These are phyloP conservation scores for Phalacrocorax aristotelis DNA, from an alignment of 2,113 vertebrate species.

Conservation along the genomic window DNA sequence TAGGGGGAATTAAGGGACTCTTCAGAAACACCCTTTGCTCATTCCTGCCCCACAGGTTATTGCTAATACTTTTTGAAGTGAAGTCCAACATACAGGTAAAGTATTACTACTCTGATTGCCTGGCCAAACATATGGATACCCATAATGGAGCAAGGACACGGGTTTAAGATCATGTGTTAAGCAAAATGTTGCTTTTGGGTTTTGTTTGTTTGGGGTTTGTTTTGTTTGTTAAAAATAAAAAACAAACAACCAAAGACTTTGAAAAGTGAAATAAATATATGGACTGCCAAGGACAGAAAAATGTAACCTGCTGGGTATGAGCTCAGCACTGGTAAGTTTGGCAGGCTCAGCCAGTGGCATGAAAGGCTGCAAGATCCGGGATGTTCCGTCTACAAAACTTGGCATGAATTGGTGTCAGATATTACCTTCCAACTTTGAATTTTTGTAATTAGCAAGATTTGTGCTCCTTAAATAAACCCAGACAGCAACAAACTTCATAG, in stretches of 20 bases:
- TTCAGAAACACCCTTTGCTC: not conserved
- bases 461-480: not conserved
- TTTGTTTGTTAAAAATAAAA: too few relatives aligned
- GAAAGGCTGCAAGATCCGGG: not conserved
- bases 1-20: not conserved
- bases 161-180: not conserved
- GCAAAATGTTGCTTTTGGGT: not conserved
- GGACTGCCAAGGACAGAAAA: not conserved
- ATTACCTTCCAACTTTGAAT: not conserved
- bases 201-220: too few relatives aligned
- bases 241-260: not conserved
- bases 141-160: not conserved
- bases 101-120: fast-evolving
- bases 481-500: not conserved
- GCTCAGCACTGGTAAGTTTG: not conserved
- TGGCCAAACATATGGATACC: not conserved
- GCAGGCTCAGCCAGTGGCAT: not conserved
- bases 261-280: not conserved
- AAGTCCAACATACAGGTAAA: fast-evolving
- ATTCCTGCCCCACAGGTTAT: not conserved
- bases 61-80: not conserved
- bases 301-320: not conserved
- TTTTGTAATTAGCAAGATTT: not conserved
- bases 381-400: too few relatives aligned
- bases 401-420: fast-evolving